These are phyloP conservation scores for Plectus sambesii DNA, from an alignment of 1,140 invertebrate species.

Conservation along the genomic window DNA sequence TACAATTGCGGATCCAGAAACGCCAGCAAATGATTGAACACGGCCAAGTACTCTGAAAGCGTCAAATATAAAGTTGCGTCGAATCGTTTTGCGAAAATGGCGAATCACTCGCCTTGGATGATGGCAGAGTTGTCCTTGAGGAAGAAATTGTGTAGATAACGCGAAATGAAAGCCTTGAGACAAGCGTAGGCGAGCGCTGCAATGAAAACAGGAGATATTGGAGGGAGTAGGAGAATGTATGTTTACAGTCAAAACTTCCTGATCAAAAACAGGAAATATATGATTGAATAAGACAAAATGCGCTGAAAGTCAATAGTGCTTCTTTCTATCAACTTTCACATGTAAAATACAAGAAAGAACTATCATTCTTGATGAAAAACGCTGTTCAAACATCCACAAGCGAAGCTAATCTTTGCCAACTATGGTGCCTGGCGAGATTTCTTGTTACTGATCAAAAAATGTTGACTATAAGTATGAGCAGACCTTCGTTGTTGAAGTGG, in stretches of 20 bases:
- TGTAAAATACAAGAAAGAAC: too few species aligned
- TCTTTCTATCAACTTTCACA: too few species aligned
- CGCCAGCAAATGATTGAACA: constrained; percentile 87
- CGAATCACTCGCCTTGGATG: constrained; percentile 59
- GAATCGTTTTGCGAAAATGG: constrained; percentile 9
- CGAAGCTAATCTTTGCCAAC: too few species aligned
- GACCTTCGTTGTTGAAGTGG: constrained; percentile 94
- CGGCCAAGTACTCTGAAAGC: constrained; percentile 72
- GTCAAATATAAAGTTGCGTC: constrained; percentile 11
- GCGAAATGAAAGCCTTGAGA: constrained; percentile 81
- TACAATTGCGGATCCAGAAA: constrained; percentile 86
- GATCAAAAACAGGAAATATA: too few species aligned
- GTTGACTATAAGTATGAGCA: too few species aligned
- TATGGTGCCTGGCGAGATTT: too few species aligned
- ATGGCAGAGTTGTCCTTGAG: constrained; percentile 92
- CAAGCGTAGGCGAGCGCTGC: constrained; percentile 67
- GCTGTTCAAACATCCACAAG: too few species aligned
- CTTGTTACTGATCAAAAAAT: too few species aligned
- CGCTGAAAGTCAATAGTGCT: neutral
- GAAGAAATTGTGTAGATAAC: constrained; percentile 94
- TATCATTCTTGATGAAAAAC: too few species aligned
- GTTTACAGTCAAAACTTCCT: too few species aligned
- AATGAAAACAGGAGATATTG: constrained; percentile 16
- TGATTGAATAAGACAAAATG: too few species aligned
- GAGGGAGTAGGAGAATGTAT: neutral